phyloP scores from a whole-genome alignment of 2,888 invertebrate species.

The Agrypnus murinus region DNA sequence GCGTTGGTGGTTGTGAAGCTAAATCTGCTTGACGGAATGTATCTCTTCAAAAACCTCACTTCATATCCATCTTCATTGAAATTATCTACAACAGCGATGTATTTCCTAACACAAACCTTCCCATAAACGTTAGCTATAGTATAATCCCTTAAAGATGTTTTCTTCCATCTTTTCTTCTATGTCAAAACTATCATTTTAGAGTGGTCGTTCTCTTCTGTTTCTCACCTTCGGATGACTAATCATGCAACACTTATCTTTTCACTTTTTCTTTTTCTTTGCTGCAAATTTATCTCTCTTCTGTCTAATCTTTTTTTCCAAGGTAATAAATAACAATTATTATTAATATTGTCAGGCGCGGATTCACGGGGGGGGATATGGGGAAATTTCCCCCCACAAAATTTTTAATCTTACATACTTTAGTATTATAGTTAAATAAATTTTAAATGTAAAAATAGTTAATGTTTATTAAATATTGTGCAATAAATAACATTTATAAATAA shows the following conservation, averaged over 20 bases:
- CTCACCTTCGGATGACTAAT: conserved; percentile 11
- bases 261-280: neutral
- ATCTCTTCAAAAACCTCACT: conserved; percentile 29
- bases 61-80: conserved; percentile 14
- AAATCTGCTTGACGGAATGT: conserved; percentile 34
- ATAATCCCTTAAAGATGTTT: conserved; percentile 39
- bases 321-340: no score
- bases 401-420: no score
- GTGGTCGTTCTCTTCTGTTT: conserved; percentile 33
- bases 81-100: conserved; percentile 21
- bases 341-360: no score
- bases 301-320: conserved; percentile 24
- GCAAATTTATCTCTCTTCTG: conserved; percentile 20
- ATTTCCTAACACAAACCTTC: conserved; percentile 35
- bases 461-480: no score
- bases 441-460: no score
- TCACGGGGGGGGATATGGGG: no score
- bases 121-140: conserved; percentile 36
- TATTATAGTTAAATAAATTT: no score
- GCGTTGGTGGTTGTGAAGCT: conserved; percentile 23
- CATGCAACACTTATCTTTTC: neutral
- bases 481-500: no score
- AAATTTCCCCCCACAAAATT: no score
- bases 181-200: conserved; percentile 34
- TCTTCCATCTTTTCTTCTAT: conserved; percentile 1